Percentiles rank a stretch among this genome's conserved stretches.
phyloP scores from a whole-genome alignment of 2,113 vertebrate genomes.

The Phasianus colchicus region DNA sequence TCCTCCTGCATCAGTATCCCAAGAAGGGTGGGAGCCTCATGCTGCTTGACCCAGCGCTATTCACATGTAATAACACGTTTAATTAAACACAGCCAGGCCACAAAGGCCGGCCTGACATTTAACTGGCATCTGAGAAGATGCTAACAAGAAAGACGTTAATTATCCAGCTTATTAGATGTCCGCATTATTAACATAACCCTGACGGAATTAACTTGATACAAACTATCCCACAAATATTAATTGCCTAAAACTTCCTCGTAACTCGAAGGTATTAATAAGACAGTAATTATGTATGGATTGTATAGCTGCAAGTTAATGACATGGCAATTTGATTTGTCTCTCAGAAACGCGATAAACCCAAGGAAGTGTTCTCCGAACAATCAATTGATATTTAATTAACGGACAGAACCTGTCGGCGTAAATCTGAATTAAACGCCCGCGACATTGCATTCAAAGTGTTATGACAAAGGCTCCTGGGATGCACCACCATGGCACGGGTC shows the following conservation, averaged over 20 bases:
- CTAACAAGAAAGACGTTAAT: conserved; percentile 65
- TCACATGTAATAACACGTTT: neutral
- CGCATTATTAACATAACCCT: conserved; percentile 67
- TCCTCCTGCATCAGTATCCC: neutral
- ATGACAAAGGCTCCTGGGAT: neutral
- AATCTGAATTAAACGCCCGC: conserved; percentile 27
- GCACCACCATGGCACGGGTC: rapidly evolving
- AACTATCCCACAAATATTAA: conserved; percentile 71
- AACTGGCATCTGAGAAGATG: conserved; percentile 25
- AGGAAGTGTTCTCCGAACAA: conserved; percentile 68
- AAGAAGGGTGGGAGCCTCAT: rapidly evolving
- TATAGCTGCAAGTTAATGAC: conserved; percentile 66
- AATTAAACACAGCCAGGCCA: conserved; percentile 20
- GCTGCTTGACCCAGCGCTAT: neutral
- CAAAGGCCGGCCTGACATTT: neutral
- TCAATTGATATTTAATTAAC: conserved; percentile 75
- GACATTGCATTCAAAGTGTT: neutral
- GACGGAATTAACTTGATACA: conserved; percentile 58
- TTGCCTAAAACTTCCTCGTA: conserved; percentile 65
- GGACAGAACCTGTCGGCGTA: conserved; percentile 18
- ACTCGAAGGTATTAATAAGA: conserved; percentile 69
- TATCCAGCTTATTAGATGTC: conserved; percentile 65
- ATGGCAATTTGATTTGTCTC: conserved; percentile 62
- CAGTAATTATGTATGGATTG: conserved; percentile 69
- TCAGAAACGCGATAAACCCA: conserved; percentile 37